Conservation (phyloP, 2,888 invertebrate species). For the Nineta flava region DNA sequence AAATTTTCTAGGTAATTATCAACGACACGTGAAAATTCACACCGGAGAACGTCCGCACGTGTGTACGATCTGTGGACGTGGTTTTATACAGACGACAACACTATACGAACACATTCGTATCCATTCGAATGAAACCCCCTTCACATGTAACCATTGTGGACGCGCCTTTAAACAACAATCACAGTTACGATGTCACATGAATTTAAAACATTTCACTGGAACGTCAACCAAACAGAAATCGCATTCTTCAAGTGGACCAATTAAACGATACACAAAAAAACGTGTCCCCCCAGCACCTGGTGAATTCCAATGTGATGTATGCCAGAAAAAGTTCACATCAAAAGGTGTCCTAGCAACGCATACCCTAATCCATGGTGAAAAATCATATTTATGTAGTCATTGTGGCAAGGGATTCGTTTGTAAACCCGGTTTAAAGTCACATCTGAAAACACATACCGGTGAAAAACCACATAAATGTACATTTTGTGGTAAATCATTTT, state of each 20-base stretch:
- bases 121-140: not conserved
- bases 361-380: not conserved
- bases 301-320: not conserved
- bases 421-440: not conserved
- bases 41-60: not conserved
- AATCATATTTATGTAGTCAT: not conserved
- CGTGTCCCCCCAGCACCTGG: not conserved
- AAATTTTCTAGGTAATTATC: not conserved
- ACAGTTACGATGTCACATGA: not conserved
- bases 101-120: not conserved
- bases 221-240: too few species aligned
- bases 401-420: not conserved
- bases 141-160: not conserved
- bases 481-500: conserved; percentile 1
- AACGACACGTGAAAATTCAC: not conserved
- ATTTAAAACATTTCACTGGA: not conserved
- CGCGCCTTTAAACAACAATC: not conserved
- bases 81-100: not conserved
- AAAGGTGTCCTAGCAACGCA: not conserved
- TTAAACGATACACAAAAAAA: not conserved
- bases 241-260: not conserved
- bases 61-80: not conserved
- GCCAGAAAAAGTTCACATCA: not conserved
- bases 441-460: not conserved
- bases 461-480: not conserved